phyloP scores from a whole-genome alignment of 37 sponge, comb jelly and placozoan species.

The Oscarella lobularis region DNA sequence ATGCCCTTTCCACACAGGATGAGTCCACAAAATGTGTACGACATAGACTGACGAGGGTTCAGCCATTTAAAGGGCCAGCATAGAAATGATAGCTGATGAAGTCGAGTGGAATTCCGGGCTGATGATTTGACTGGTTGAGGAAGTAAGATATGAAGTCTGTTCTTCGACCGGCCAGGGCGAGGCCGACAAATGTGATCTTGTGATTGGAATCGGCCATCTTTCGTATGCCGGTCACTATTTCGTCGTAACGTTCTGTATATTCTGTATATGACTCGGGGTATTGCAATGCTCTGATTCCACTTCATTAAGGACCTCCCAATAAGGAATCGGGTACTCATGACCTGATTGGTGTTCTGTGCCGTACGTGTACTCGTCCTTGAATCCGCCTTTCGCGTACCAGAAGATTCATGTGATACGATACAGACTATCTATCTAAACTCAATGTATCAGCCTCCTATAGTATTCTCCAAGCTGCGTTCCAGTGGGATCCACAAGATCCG shows the following conservation, averaged over 20 bases:
- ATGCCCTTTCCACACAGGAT: too few species aligned
- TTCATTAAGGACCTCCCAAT: slow-evolving; percentile 5
- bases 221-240: background rate
- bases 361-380: slow-evolving; percentile 2
- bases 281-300: slow-evolving; percentile 2
- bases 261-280: slow-evolving; percentile 1
- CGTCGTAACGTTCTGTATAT: background rate
- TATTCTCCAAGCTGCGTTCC: slow-evolving; percentile 3
- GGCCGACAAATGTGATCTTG: slow-evolving; percentile 4
- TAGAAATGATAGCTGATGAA: slow-evolving; percentile 4
- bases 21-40: too few species aligned
- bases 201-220: background rate
- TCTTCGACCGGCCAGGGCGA: background rate
- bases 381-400: background rate
- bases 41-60: too few species aligned
- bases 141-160: background rate
- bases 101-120: background rate
- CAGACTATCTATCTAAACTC: background rate
- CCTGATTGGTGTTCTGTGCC: background rate
- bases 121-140: slow-evolving; percentile 1
- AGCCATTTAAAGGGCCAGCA: background rate
- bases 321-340: background rate
- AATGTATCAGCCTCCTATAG: slow-evolving; percentile 4
- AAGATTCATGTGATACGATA: background rate
- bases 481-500: background rate